Conservation (phyloP, 2,113 vertebrate species). For the Symphodus melops region DNA sequence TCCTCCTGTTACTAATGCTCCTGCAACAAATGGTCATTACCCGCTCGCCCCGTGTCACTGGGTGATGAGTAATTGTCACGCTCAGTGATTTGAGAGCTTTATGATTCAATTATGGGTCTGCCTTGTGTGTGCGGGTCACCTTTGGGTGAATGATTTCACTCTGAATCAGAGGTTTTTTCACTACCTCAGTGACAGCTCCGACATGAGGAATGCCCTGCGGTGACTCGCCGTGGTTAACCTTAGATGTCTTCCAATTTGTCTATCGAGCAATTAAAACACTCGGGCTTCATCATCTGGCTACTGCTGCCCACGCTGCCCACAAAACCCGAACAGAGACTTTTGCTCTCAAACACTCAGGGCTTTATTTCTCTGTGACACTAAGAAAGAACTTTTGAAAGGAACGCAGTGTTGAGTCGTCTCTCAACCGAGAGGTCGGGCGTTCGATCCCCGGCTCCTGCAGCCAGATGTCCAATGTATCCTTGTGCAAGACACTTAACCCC, state of each 20-base stretch:
- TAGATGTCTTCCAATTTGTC: conserved; percentile 62
- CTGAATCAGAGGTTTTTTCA: conserved; percentile 55
- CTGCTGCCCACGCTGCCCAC: conserved; percentile 40
- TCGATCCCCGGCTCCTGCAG: too few species aligned
- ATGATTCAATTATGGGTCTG: conserved; percentile 43
- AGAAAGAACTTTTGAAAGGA: too few species aligned
- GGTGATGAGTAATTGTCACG: conserved; percentile 36
- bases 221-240: conserved; percentile 59
- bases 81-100: conserved; percentile 44
- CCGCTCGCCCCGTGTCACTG: neutral
- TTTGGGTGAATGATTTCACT: conserved; percentile 50
- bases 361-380: conserved; percentile 14
- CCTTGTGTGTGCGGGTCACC: conserved; percentile 24
- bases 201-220: conserved; percentile 33
- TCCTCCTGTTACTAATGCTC: neutral
- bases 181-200: conserved; percentile 39
- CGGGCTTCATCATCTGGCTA: conserved; percentile 24
- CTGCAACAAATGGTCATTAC: conserved; percentile 26
- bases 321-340: conserved; percentile 25
- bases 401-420: too few species aligned
- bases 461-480: too few species aligned
- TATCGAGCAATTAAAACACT: conserved; percentile 37
- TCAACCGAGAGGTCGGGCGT: too few species aligned
- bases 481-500: too few species aligned
- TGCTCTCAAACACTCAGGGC: conserved; percentile 5